These are phyloP conservation scores for Elachura formosa DNA, from an alignment of 2,113 vertebrate species.

Conservation along the genomic window DNA sequence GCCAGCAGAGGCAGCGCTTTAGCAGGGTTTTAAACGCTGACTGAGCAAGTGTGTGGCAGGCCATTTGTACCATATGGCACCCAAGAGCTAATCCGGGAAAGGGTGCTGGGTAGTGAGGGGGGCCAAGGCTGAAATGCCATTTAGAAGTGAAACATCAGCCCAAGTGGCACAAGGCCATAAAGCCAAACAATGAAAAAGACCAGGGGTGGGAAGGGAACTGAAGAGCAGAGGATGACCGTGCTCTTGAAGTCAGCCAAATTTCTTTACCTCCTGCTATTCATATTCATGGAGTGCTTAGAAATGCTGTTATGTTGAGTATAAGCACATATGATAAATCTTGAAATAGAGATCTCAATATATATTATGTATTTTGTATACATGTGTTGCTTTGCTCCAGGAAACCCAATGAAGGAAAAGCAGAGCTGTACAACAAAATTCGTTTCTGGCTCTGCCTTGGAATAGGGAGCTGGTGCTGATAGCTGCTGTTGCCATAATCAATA, in stretches of 20 bases:
- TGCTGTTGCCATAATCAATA: background rate
- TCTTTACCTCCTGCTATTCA: background rate
- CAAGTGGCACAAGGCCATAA: conserved; percentile 58
- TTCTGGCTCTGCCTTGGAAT: background rate
- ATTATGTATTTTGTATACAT: background rate
- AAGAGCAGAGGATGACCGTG: background rate
- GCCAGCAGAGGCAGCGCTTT: conserved; percentile 66
- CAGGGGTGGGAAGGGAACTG: background rate
- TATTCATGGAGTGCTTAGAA: background rate
- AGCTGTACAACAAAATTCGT: background rate
- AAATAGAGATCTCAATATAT: background rate
- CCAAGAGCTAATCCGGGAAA: conserved; percentile 69
- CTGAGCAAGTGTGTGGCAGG: conserved; percentile 21
- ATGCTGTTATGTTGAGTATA: background rate
- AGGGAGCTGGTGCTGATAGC: background rate
- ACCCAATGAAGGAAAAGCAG: background rate
- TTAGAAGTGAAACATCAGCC: conserved; percentile 55
- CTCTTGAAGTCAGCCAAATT: background rate
- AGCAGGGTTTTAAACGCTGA: conserved; percentile 62
- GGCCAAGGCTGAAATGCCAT: conserved; percentile 71
- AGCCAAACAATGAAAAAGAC: conserved; percentile 22
- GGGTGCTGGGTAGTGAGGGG: conserved; percentile 53
- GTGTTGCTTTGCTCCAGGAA: background rate
- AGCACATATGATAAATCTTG: background rate
- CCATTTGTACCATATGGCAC: conserved; percentile 75